Evolutionary conservation across 2,888 invertebrate genomes (phyloP), one percentile per base, ranked within the genome.

Genomic region (Melieria crassipennis): DNA sequence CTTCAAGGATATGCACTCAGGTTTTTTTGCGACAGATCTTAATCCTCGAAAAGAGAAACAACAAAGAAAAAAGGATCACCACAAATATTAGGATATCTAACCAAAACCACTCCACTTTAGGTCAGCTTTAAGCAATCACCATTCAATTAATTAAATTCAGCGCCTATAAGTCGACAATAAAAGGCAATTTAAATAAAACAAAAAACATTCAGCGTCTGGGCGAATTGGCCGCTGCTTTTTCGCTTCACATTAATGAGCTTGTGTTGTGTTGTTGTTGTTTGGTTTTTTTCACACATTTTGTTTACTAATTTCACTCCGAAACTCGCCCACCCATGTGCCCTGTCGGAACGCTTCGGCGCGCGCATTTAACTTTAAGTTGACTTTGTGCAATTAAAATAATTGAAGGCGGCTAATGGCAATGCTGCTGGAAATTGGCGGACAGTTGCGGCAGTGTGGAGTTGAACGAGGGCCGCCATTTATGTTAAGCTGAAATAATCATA

Each of bases 311-410:
- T 30, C 30, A 30, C 30, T 30, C 30, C 30, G 30, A 30, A 30
- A 30, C 30, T 30, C 30, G 30, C 30, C 30, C 30, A 30, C 30
- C 30, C 30, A 30, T 30, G 16, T 7, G 57, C 57, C 16, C 16
- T 58, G 58, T 6, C 45, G 7, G 11, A 11, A n/a, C 13, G 62
- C 62, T 16, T 62, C 13, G 48, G 6, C 58, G 10, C 13, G n/a
- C 16, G 4, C 58, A 58, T 30, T 13, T 30, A 13, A 13, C 58
- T 30, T 30, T 58, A 13, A 58, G 10, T 60, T 30, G 45, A 62
- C 52, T 65, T 72, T 43, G 50, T 60, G 73, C 70, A 73, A 73
- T 73, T 70, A 70, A 71, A 70, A 65, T 73, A 73, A 73, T 71
- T 70, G 73, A 70, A 70, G 73, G 46, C 63, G n/a, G 10, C 46